Base-by-base conservation (phyloP, 2,113 vertebrate species). In the Oryzias woworae region DNA sequence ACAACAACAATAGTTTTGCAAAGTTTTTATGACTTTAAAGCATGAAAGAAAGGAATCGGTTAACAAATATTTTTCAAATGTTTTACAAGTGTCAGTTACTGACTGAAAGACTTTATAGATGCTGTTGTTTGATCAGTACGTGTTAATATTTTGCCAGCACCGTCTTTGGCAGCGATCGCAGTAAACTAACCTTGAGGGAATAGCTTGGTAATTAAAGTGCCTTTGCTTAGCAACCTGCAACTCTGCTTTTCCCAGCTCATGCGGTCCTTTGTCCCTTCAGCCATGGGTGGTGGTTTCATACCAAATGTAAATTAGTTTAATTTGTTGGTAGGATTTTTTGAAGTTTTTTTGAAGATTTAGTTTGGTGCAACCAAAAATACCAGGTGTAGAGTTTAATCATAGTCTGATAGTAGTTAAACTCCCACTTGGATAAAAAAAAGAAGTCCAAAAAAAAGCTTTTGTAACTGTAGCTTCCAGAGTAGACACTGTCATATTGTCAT, bases 401-500 rank as follows among this genome's bases (percentile, higher is more conserved):
- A 36, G 36, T 28, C 26, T 28, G 8, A 4, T 28, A 28, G 36
- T 36, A 52, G 75, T 75, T 69, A 61, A 80, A 60, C 51, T 61
- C 31, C 48, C 60, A 28, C 51, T 65, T 56, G 16, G 63, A 51
- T 72, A 64, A 78, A 78, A 81, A 70, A 58, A 66, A 62, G 80
- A 83, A 89, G 55, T 69, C 73, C 46, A 59, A 26, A 3, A 46
- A 52, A 61, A 45, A 1, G 43, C 77, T 83, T 45, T 77, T 74
- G 81, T 59, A 75, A 82, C 75, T 4, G 58, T 8, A 26, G 50
- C 74, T 80, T 82, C 75, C 55, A 61, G 28, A 76, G 55, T 53
- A 65, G 74, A 78, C 26, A 17, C 31, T 22, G 13, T 46, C 48
- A 68, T 90, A 83, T 88, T 74, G 77, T 88, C 80, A 86, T 72